phyloP scores from a whole-genome alignment of 2,797 vertebrate species.

The Acanthiza pusilla region DNA sequence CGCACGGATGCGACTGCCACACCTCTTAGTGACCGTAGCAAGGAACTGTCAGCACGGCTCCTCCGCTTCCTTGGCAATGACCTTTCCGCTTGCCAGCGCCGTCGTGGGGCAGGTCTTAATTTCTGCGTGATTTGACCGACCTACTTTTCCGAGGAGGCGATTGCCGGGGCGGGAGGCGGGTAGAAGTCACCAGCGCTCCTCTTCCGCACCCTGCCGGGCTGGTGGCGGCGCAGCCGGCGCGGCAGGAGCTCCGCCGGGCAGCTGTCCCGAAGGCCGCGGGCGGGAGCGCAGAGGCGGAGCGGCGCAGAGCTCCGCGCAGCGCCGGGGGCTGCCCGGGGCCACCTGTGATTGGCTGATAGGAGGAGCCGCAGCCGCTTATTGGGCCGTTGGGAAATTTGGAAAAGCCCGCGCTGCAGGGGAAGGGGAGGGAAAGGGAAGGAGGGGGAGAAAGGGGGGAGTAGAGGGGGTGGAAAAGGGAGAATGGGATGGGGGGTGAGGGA shows the following conservation, averaged over 20 bases:
- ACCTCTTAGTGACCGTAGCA: not conserved
- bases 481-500: fast-evolving
- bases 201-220: not conserved
- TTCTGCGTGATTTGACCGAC: not conserved
- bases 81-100: not conserved
- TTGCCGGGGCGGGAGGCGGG: not conserved
- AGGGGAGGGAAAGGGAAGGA: not conserved
- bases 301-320: fast-evolving
- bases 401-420: not conserved
- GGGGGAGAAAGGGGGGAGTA: fast-evolving
- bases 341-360: not conserved
- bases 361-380: not conserved
- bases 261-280: fast-evolving
- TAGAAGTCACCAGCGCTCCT: fast-evolving
- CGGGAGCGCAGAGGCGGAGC: not conserved
- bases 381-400: not conserved
- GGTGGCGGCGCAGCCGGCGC: not conserved
- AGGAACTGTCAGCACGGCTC: not conserved
- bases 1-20: not conserved
- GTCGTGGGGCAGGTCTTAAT: not conserved
- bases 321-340: fast-evolving
- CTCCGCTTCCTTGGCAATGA: not conserved
- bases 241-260: too few relatives aligned
- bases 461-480: too few relatives aligned
- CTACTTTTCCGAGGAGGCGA: not conserved